These are phyloP conservation scores for Lethenteron camtschaticum DNA, from an alignment of 2,113 vertebrate species.

Conservation along the genomic window DNA sequence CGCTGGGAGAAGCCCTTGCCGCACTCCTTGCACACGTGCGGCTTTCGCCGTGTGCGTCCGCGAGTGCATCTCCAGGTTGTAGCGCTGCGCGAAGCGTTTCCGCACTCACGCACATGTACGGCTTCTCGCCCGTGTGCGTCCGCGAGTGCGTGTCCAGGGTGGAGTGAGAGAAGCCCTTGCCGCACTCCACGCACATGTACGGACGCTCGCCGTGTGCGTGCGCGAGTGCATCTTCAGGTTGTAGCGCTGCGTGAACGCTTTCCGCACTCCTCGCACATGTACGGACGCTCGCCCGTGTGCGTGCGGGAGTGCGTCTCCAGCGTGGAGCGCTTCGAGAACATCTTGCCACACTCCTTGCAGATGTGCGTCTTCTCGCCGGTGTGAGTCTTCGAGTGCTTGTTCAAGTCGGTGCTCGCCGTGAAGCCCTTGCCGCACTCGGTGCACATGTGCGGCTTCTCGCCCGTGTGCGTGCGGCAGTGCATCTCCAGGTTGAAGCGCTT, in stretches of 20 bases:
- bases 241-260: background rate
- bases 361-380: background rate
- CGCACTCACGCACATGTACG: conserved; percentile 3
- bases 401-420: background rate
- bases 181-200: background rate
- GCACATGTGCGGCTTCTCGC: conserved; percentile 1
- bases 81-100: conserved; percentile 14
- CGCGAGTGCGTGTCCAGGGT: background rate
- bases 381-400: background rate
- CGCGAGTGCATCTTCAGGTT: background rate
- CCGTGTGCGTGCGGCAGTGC: background rate
- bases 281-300: conserved; percentile 26
- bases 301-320: conserved; percentile 5
- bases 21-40: conserved; percentile 20
- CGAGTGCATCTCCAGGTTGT: conserved; percentile 22
- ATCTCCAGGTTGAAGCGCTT: background rate
- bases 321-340: background rate
- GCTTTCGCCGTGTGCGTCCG: conserved; percentile 24
- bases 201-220: background rate
- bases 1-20: conserved; percentile 25
- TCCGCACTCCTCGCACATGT: conserved; percentile 20
- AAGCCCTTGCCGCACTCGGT: conserved; percentile 1
- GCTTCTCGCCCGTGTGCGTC: conserved; percentile 1
- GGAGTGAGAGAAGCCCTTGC: background rate
- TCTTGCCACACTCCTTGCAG: background rate